Percentiles rank a stretch among this genome's conserved stretches.
Evolutionary conservation across 2,888 invertebrate genomes (phyloP).

Genomic region (Orthosia gracilis): DNA sequence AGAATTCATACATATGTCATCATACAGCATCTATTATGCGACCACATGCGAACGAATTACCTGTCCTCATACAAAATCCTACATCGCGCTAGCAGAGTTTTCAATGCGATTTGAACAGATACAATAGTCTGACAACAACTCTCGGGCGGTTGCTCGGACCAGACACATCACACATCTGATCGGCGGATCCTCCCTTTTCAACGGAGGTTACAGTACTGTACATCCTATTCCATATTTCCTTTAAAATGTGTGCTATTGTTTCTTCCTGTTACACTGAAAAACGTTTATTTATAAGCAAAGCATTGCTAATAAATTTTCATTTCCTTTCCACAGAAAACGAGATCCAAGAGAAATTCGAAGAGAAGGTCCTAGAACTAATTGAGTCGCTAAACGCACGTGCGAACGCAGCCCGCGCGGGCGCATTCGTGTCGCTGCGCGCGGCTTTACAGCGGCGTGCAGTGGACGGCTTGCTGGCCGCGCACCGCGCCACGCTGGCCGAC

Average conservation of each 20-base stretch:
- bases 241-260: background rate
- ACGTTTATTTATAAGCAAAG: background rate
- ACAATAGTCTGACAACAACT: no score
- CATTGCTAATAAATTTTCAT: background rate
- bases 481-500: constrained; percentile 95
- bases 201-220: no score
- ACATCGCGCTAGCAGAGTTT: no score
- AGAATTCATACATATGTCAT: background rate
- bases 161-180: no score
- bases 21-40: no score
- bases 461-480: constrained; percentile 94
- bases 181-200: no score
- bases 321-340: constrained; percentile 86
- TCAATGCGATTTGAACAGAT: no score
- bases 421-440: constrained; percentile 93
- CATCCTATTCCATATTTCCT: no score
- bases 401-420: constrained; percentile 94
- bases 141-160: no score
- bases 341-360: constrained; percentile 94
- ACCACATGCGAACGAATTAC: no score
- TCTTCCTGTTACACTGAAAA: background rate
- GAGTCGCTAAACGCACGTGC: constrained; percentile 98
- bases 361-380: constrained; percentile 96
- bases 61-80: no score
- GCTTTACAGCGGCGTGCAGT: constrained; percentile 95